Percentiles rank a stretch among this genome's conserved stretches.
Evolutionary conservation across 2,797 vertebrate genomes (phyloP).

Genomic region (Rhincodon typus): DNA sequence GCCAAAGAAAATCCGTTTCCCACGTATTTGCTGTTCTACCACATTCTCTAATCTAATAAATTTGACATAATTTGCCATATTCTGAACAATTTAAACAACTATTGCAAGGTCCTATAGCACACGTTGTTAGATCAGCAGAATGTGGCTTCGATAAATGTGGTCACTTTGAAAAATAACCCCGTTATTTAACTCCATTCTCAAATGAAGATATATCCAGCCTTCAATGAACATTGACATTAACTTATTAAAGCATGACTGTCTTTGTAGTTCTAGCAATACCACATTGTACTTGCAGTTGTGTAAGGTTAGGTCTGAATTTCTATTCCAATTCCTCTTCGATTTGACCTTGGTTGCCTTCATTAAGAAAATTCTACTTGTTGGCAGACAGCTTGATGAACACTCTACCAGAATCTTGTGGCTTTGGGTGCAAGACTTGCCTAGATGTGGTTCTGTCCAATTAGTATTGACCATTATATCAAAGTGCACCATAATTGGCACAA

Average conservation of each 20-base stretch:
- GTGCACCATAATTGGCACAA: neutral
- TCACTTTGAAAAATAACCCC: constrained; percentile 2
- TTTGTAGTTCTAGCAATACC: neutral
- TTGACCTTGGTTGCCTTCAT: constrained; percentile 1
- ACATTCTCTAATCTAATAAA: neutral
- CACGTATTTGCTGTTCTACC: neutral
- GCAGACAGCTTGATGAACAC: neutral
- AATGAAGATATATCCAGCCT: neutral
- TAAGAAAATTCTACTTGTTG: neutral
- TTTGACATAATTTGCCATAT: constrained; percentile 11
- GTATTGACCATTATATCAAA: neutral
- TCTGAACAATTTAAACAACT: neutral
- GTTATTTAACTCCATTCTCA: neutral
- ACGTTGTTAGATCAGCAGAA: neutral
- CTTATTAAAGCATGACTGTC: constrained; percentile 2
- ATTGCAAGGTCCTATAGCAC: neutral
- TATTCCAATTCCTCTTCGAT: neutral
- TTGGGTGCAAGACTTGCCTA: neutral
- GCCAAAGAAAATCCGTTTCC: neutral
- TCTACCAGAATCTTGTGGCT: neutral
- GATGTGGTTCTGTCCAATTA: neutral
- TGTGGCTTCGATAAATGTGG: neutral
- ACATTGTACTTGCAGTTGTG: neutral
- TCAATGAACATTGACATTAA: constrained; percentile 12
- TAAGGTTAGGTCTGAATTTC: neutral